Evolutionary conservation across 2,888 invertebrate genomes (phyloP), one percentile per base, ranked within the genome.

Genomic region (Meghimatium bilineatum): DNA sequence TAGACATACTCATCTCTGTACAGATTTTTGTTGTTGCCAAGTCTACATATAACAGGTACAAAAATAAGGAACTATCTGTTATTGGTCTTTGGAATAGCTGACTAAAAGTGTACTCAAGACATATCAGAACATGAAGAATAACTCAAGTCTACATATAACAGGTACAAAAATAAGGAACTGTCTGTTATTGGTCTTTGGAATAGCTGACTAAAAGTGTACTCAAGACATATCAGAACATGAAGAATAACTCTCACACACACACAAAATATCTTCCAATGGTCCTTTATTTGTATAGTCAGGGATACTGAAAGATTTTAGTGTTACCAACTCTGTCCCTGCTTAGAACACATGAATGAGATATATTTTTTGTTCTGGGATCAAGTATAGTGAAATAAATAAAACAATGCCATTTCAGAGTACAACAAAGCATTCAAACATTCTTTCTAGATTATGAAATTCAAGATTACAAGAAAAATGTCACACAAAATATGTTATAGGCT

Each of bases 341-440:
- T 44, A n/a, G 38, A 38, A 17, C n/a, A 72, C 38, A 72, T 49
- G 72, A 29, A 44, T 26, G 44, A 72, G 6, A 72, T 44, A 26
- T 3, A 29, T 72, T 26, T 44, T 72, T 10, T 29, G n/a, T n/a
- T n/a, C n/a, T 49, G 44, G 26, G 49, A n/a, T 44, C n/a, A 72
- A 72, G 34, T 44, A 72, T 10, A 23, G 36, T 38, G 44, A 49
- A 72, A 44, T 8, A 72, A 14, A 26, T 44, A 10, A 72, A 44
- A 72, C 72, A 36, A n/a, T 71, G 23, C 71, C 72, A 72, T 72
- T 72, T 72, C n/a, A 26, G 2, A 38, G 69, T 63, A 23, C 34
- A 17, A 69, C 17, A 69, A 69, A 38, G 38, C 69, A 38, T 20
- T 56, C 17, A 56, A 69, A 36, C 20, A 36, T 26, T 34, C 36